A percentile compares a stretch with the other conserved stretches of the same genome.
Conservation (phyloP, 2,888 invertebrate genomes). For the Mesorhabditis spiculigera region DNA sequence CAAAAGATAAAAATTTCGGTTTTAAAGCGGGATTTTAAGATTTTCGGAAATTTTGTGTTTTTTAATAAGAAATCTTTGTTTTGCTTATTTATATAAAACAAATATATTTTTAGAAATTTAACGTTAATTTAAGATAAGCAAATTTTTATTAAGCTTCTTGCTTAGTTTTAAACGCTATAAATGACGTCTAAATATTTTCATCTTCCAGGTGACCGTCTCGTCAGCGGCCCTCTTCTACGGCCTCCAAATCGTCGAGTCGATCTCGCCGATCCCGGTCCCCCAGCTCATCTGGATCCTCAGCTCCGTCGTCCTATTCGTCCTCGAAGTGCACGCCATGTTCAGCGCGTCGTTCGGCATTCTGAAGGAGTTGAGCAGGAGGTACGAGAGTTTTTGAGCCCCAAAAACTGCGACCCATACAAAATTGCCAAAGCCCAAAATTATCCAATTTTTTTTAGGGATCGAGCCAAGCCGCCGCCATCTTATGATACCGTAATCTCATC, state of each 20-base stretch:
- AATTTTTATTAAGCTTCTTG: too few relatives aligned
- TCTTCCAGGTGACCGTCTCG: slow-evolving; percentile 26
- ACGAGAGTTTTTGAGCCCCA: too few relatives aligned
- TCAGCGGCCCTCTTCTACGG: slow-evolving; percentile 35
- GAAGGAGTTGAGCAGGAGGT: slow-evolving; percentile 26
- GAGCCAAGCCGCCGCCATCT: neutral
- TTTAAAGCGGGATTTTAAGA: neutral
- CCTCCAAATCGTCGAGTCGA: slow-evolving; percentile 31
- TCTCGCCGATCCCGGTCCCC: slow-evolving; percentile 13
- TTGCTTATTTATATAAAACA: too few relatives aligned
- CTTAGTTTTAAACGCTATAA: too few relatives aligned
- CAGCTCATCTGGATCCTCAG: slow-evolving; percentile 27
- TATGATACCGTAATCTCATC: neutral
- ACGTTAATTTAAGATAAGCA: too few relatives aligned
- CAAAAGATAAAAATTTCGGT: neutral
- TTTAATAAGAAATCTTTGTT: too few relatives aligned
- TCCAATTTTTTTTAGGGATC: neutral
- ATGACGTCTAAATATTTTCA: too few relatives aligned
- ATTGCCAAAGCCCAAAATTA: neutral
- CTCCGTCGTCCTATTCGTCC: slow-evolving; percentile 29
- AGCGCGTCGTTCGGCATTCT: slow-evolving; percentile 32
- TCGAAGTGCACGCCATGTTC: slow-evolving; percentile 36
- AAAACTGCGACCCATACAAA: neutral
- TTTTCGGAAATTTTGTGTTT: too few relatives aligned
- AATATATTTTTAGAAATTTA: too few relatives aligned